phyloP scores from a whole-genome alignment of 1,140 invertebrate genomes.

The Diachasmimorpha longicaudata region DNA sequence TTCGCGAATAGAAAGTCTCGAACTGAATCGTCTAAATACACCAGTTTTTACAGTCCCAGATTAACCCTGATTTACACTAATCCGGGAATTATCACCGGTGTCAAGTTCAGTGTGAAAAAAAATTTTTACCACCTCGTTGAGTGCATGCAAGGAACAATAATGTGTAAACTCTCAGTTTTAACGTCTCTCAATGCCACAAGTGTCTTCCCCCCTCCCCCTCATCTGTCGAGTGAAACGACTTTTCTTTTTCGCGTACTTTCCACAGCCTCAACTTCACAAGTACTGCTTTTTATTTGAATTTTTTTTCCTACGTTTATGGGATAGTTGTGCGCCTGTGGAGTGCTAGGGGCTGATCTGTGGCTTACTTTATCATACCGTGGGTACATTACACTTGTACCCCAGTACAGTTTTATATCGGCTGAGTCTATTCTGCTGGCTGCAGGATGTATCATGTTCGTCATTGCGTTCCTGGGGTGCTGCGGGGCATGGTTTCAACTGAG shows the following conservation, averaged over 20 bases:
- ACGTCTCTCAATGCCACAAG: background rate
- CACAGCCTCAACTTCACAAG: background rate
- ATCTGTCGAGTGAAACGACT: constrained; percentile 4
- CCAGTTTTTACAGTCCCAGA: background rate
- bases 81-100: background rate
- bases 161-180: constrained; percentile 1
- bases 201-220: too few relatives aligned
- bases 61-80: background rate
- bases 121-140: background rate
- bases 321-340: constrained; percentile 71
- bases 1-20: background rate
- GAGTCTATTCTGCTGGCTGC: constrained; percentile 73
- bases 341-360: constrained; percentile 78
- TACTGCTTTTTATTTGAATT: background rate
- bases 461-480: constrained; percentile 82
- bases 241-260: constrained; percentile 4
- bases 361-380: constrained; percentile 73
- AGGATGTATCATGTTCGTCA: constrained; percentile 73
- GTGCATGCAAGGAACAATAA: background rate
- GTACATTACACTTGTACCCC: constrained; percentile 74
- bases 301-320: constrained; percentile 37
- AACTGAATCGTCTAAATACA: too few relatives aligned
- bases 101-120: background rate
- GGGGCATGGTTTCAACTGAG: constrained; percentile 82
- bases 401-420: constrained; percentile 73